Evolutionary conservation across 2,888 invertebrate species (phyloP).

Genomic region (Cerceris rybyensis): DNA sequence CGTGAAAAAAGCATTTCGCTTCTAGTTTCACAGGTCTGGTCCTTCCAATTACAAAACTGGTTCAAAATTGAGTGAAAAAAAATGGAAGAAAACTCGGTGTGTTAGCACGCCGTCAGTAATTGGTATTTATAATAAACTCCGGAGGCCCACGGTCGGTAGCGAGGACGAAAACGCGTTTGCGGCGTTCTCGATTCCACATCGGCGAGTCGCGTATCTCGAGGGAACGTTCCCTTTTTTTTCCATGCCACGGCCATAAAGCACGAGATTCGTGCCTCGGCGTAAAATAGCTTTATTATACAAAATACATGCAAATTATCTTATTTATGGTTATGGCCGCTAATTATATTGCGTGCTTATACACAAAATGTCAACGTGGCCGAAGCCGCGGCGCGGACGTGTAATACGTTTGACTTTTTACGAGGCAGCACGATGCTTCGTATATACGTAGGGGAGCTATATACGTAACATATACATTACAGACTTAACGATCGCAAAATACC

Average conservation of each 20-base stretch:
- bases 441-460: conserved; percentile 52
- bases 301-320: conserved; percentile 78
- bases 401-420: conserved; percentile 76
- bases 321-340: conserved; percentile 77
- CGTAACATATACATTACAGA: conserved; percentile 72
- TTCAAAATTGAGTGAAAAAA: no score
- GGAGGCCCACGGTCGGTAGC: conserved; percentile 28
- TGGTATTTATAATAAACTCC: conserved; percentile 52
- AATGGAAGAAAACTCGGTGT: neutral
- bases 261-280: conserved; percentile 69
- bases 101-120: conserved; percentile 32
- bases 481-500: conserved; percentile 77
- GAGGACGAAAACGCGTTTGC: conserved; percentile 48
- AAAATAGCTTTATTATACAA: conserved; percentile 77
- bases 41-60: no score
- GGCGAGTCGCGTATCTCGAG: conserved; percentile 35
- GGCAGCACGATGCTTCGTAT: conserved; percentile 64
- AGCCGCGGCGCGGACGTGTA: conserved; percentile 66
- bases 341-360: conserved; percentile 75
- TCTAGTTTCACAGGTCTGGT: no score
- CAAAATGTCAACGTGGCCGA: conserved; percentile 76
- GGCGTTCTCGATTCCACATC: conserved; percentile 53
- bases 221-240: conserved; percentile 27
- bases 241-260: conserved; percentile 62
- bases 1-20: no score